Conservation (phyloP, 2,888 invertebrate genomes). For the Aphelenchoides bicaudatus region DNA sequence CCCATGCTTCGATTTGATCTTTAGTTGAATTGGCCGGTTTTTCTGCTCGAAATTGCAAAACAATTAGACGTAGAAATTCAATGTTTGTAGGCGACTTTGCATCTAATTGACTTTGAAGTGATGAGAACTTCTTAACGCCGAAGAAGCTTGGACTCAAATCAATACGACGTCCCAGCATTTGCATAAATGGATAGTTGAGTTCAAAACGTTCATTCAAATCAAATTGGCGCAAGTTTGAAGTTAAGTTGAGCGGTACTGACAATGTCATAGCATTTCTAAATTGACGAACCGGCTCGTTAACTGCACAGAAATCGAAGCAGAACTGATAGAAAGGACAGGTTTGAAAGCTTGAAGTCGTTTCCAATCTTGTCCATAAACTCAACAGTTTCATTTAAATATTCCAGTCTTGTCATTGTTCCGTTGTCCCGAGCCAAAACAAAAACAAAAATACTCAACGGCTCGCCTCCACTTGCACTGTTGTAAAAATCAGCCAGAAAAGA, state of each 20-base stretch:
- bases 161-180: conserved; percentile 45
- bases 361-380: conserved; percentile 43
- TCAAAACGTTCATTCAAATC: conserved; percentile 34
- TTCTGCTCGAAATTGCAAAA: conserved; percentile 49
- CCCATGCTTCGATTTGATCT: conserved; percentile 43
- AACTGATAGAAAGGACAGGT: conserved; percentile 43
- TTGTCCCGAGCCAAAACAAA: conserved; percentile 47
- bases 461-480: conserved; percentile 37
- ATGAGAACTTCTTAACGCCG: conserved; percentile 39
- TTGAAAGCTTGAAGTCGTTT: conserved; percentile 32
- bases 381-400: conserved; percentile 43
- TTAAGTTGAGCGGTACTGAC: too few relatives aligned
- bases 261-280: conserved; percentile 37
- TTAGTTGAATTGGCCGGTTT: conserved; percentile 41
- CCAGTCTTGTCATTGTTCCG: conserved; percentile 39
- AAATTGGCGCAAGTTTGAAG: conserved; percentile 24
- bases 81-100: conserved; percentile 34
- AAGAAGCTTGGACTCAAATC: conserved; percentile 55
- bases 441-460: conserved; percentile 45
- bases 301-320: conserved; percentile 52
- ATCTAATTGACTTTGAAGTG: conserved; percentile 18
- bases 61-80: conserved; percentile 40
- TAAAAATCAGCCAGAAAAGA: conserved; percentile 43
- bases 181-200: conserved; percentile 50
- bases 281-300: conserved; percentile 53